These are phyloP conservation scores for Molossus molossus DNA, from an alignment of 2,797 vertebrate genomes.

Conservation along the genomic window DNA sequence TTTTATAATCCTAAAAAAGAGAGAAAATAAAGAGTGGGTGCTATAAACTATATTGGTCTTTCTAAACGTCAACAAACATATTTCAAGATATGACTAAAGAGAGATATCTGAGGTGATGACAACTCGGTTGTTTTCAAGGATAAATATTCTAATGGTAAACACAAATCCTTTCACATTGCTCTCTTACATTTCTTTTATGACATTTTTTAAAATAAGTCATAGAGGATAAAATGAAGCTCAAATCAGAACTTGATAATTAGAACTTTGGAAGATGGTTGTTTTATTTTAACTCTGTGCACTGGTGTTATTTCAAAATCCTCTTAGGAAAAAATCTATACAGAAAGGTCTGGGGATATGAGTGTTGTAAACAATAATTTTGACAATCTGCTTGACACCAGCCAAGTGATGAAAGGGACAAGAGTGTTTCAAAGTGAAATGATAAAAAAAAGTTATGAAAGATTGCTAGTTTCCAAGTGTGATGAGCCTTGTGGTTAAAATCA, in stretches of 20 bases:
- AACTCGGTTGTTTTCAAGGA: conserved; percentile 54
- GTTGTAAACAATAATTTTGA: conserved; percentile 69
- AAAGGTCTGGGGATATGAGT: not conserved
- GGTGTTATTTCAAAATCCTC: conserved; percentile 66
- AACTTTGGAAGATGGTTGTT: conserved; percentile 42
- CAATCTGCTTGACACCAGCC: conserved; percentile 49
- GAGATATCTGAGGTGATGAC: not conserved
- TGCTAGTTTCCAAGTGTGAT: conserved; percentile 47
- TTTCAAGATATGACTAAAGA: not conserved
- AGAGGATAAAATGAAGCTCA: conserved; percentile 31
- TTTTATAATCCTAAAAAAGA: conserved; percentile 32
- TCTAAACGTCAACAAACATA: not conserved
- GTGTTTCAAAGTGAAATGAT: conserved; percentile 49
- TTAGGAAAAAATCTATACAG: conserved; percentile 52
- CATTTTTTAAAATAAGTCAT: conserved; percentile 38
- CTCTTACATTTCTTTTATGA: conserved; percentile 11
- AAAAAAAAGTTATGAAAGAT: conserved; percentile 48
- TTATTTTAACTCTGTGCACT: conserved; percentile 51
- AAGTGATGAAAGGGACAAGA: conserved; percentile 10
- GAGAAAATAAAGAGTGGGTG: not conserved
- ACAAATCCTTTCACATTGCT: not conserved
- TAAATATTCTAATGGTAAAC: conserved; percentile 45
- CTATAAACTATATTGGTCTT: conserved; percentile 28
- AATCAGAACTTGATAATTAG: conserved; percentile 31
- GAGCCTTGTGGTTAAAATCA: conserved; percentile 35